These are phyloP conservation scores for Tillus elongatus DNA, from an alignment of 2,888 invertebrate species.

Conservation along the genomic window DNA sequence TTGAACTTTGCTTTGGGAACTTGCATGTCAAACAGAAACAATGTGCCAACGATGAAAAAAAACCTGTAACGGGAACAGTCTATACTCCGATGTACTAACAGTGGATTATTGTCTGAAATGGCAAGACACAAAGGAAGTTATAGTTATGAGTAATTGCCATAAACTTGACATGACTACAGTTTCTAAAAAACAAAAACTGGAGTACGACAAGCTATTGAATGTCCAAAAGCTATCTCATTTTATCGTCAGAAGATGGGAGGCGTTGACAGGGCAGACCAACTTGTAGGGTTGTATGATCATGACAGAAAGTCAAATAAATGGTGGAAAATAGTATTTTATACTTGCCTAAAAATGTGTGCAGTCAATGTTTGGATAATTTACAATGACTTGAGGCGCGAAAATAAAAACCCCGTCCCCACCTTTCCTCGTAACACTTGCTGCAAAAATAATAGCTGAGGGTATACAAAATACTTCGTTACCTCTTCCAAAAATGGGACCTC, in stretches of 20 bases:
- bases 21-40: slow-evolving; percentile 13
- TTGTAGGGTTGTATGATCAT: too few relatives aligned
- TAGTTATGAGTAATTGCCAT: slow-evolving; percentile 17
- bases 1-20: slow-evolving; percentile 14
- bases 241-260: too few relatives aligned
- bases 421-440: slow-evolving; percentile 14
- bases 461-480: too few relatives aligned
- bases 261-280: too few relatives aligned
- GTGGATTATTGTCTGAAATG: slow-evolving; percentile 7
- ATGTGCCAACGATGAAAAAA: slow-evolving; percentile 10
- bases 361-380: slow-evolving; percentile 8
- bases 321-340: slow-evolving; percentile 16
- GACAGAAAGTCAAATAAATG: too few relatives aligned
- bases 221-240: slow-evolving; percentile 12
- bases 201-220: slow-evolving; percentile 8
- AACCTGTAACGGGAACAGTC: slow-evolving; percentile 11
- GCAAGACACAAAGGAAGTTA: too few relatives aligned
- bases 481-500: too few relatives aligned
- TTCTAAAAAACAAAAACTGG: slow-evolving; percentile 10
- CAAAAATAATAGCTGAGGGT: slow-evolving; percentile 14
- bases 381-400: too few relatives aligned
- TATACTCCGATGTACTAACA: slow-evolving; percentile 8
- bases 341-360: slow-evolving; percentile 6
- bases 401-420: slow-evolving; percentile 10
- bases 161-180: slow-evolving; percentile 8